Conservation (phyloP, 1,140 invertebrate genomes). For the Sycophila sp. region DNA sequence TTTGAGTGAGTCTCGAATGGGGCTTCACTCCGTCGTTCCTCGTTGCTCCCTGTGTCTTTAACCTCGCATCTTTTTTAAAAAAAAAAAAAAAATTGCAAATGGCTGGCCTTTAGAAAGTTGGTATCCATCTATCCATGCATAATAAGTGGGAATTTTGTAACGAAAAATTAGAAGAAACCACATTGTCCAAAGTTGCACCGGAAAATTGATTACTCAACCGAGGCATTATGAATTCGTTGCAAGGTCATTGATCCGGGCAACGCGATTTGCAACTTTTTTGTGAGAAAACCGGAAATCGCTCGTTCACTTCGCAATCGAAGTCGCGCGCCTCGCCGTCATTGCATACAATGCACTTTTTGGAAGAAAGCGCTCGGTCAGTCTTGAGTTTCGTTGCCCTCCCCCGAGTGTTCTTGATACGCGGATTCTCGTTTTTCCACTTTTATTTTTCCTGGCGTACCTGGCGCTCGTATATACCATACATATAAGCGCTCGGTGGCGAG, state of each 20-base stretch:
- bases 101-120: no score
- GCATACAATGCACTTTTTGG: constrained; percentile 36
- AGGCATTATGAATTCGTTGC: constrained; percentile 53
- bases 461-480: no score
- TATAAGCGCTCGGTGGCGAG: no score
- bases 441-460: no score
- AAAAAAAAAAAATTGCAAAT: no score
- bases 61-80: no score
- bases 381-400: neutral
- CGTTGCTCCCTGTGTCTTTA: constrained; percentile 3
- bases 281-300: constrained; percentile 54
- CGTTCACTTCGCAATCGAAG: no score
- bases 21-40: constrained; percentile 21
- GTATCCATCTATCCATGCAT: no score
- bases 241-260: constrained; percentile 56
- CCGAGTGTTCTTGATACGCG: no score
- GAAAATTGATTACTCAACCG: constrained; percentile 56
- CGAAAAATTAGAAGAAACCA: no score
- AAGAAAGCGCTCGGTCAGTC: neutral
- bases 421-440: no score
- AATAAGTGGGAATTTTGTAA: no score
- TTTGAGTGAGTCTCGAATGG: constrained; percentile 38
- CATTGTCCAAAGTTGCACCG: constrained; percentile 14
- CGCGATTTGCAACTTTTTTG: constrained; percentile 42
- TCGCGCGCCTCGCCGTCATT: constrained; percentile 23